Evolutionary conservation across 2,113 vertebrate species (phyloP), one percentile per base, ranked within the genome.

Genomic region (Hydrolagus affinis): DNA sequence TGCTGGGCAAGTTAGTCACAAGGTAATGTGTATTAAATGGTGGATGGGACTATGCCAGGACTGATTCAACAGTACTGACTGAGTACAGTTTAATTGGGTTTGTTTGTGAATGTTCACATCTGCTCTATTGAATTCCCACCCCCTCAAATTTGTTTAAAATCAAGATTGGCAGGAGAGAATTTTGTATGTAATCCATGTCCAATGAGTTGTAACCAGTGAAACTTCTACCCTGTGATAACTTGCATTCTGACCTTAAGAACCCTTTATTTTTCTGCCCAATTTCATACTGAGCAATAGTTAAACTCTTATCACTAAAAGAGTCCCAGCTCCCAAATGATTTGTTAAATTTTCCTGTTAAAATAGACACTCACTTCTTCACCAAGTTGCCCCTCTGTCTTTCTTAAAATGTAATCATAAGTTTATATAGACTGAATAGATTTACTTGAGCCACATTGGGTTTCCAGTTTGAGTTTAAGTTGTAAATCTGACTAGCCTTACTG

Each of bases 1-100:
- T 75, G 90, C 89, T 85, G 88, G 86, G 87, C 89, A 85, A 87
- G 87, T 89, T 89, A 88, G 86, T 88, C 87, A 86, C 86, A 57
- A 88, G 88, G 87, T 86, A 89, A 85, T 89, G 90, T 87, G 64
- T 83, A 66, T 83, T 83, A 86, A 87, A 88, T 89, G 87, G 88
- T 88, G 89, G 60, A 25, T 90, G 88, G 60, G 78, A 15, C 78
- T 80, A 17, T 25, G 62, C 14, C 78, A 83, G 28, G 62, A 68
- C 32, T 83, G 66, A 83, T 66, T 83, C 78, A 66, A 21, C 62
- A 64, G 21, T 23, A 83, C 44, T 44, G 60, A 66, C 66, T 83
- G 77, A 80, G 59, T 80, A 25, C 78, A 68, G 19, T 66, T 69
- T 69, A 69, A 69, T 69, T 21, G 66, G 66, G 78, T 83, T 83